Conservation (phyloP, 2,797 vertebrate genomes). For the Hoplostethus atlanticus region DNA sequence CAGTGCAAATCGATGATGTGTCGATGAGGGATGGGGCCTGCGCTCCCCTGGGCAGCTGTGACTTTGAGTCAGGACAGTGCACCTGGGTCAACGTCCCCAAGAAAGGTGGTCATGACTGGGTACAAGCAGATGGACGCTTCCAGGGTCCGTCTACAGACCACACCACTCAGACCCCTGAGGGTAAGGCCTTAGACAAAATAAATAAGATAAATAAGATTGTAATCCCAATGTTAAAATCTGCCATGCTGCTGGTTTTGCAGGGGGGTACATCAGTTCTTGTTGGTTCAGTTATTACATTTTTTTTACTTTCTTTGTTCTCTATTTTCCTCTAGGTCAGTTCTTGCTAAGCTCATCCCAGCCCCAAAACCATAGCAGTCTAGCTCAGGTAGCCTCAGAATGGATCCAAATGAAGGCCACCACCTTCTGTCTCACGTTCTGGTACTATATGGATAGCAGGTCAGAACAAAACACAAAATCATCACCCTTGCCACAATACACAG, state of each 20-base stretch:
- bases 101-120: constrained; percentile 74
- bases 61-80: constrained; percentile 84
- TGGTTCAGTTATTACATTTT: not conserved
- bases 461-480: constrained; percentile 35
- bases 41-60: constrained; percentile 77
- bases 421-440: constrained; percentile 82
- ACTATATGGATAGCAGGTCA: constrained; percentile 80
- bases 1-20: constrained; percentile 81
- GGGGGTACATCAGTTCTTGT: no score
- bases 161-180: constrained; percentile 77
- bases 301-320: not conserved
- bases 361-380: constrained; percentile 48
- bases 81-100: constrained; percentile 75
- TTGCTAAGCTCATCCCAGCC: constrained; percentile 74
- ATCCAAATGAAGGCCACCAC: constrained; percentile 58
- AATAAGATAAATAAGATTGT: not conserved
- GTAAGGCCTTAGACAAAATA: constrained; percentile 49
- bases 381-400: constrained; percentile 80
- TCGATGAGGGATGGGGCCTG: constrained; percentile 75
- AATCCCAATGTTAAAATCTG: not conserved
- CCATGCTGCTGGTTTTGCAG: no score
- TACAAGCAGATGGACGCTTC: constrained; percentile 66
- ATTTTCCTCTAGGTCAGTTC: constrained; percentile 73
- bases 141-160: constrained; percentile 75
- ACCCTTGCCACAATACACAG: constrained; percentile 28